Evolutionary conservation across 92 coral and sea anemone genomes (phyloP), one percentile per base, ranked within the genome.

Genomic region (Actinostola sp.): DNA sequence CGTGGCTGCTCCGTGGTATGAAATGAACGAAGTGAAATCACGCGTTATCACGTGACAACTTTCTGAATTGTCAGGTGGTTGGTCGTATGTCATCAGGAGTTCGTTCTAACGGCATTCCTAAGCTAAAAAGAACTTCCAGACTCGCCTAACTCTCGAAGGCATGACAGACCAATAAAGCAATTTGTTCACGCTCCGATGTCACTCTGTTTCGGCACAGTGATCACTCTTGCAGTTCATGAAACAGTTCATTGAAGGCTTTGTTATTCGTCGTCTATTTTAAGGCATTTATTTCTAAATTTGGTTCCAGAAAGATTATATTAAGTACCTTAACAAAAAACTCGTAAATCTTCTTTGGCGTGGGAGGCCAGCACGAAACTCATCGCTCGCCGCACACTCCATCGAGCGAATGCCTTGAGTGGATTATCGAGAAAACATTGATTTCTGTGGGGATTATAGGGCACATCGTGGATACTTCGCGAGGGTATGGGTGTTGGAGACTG

Each of bases 201-300:
- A 9, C 39, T 27, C 15, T 57, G n/a, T 57, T 57, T 57, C 31
- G 3, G 36, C 61, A 6, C 39, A 57, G 63, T 16, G 4, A 19
- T 57, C n/a, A n/a, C n/a, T 57, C 63, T n/a, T 1, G 36, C 35
- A 57, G 63, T 29, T 57, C 27, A 57, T 57, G 19, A 57, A 57
- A 57, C 39, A 27, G n/a, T 57, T 57, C 38, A 30, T 57, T 57
- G 10, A 53, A 15, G 60, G 4, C 15, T 29, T 57, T 29, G 8
- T 1, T 29, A 27, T 4, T 27, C 38, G 36, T 57, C 38, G 36
- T 57, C 63, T 57, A 57, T 57, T 57, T 57, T 21, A 53, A 20
- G 60, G 1, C 28, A 7, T 12, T 5, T 53, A 14, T 1, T 2
- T 27, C 13, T 38, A 27, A 57, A 57, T 3, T 57, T 57, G 26